Percentiles rank a stretch among this genome's conserved stretches.
Evolutionary conservation across 2,797 vertebrate species (phyloP).

Genomic region (Yasuhikotakia modesta): DNA sequence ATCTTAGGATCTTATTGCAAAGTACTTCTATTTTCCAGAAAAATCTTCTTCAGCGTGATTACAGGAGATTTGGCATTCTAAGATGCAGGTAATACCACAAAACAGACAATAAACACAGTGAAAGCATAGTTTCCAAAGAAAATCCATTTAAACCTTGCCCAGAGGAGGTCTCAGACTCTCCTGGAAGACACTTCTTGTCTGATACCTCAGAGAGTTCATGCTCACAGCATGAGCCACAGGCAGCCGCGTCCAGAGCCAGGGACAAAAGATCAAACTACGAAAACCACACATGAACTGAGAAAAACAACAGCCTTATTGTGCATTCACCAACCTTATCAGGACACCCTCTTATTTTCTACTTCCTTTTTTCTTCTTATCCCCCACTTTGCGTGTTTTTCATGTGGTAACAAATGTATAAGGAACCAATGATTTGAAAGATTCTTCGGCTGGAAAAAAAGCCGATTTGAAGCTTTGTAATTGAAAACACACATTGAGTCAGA

Average conservation of each 20-base stretch:
- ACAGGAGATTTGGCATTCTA: constrained; percentile 70
- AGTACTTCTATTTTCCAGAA: constrained; percentile 72
- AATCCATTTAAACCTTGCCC: constrained; percentile 47
- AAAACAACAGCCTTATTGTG: constrained; percentile 58
- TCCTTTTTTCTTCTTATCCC: constrained; percentile 41
- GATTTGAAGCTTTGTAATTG: constrained; percentile 76
- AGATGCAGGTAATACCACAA: constrained; percentile 64
- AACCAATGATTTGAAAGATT: constrained; percentile 48
- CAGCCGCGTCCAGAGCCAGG: constrained; percentile 44
- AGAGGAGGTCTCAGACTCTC: constrained; percentile 44
- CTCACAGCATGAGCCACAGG: constrained; percentile 47
- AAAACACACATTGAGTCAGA: constrained; percentile 76
- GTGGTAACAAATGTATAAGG: constrained; percentile 58
- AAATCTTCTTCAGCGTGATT: constrained; percentile 70
- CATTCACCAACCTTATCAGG: constrained; percentile 48
- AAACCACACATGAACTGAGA: constrained; percentile 58
- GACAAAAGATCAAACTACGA: constrained; percentile 59
- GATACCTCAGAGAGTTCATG: constrained; percentile 52
- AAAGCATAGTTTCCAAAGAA: constrained; percentile 49
- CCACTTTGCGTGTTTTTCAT: constrained; percentile 55
- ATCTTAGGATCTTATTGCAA: constrained; percentile 71
- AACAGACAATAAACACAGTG: constrained; percentile 59
- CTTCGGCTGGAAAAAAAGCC: constrained; percentile 55
- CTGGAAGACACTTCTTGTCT: constrained; percentile 53
- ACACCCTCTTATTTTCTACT: constrained; percentile 50